Conservation (phyloP, 2,113 vertebrate species). For the Seriola aureovittata region DNA sequence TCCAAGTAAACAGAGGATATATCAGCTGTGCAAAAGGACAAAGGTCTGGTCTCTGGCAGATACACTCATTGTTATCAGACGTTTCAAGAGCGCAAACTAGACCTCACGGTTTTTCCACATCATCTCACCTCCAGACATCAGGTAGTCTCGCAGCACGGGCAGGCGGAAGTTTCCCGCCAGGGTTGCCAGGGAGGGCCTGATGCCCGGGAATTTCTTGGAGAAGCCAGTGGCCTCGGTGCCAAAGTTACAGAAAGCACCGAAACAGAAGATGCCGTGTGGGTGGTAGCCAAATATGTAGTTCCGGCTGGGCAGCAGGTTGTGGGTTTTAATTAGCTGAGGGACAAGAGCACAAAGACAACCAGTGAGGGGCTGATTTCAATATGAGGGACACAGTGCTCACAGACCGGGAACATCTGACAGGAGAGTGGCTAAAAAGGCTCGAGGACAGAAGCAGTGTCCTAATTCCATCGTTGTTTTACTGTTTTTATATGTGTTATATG, state of each 20-base stretch:
- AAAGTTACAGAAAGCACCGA: slow-evolving; percentile 98
- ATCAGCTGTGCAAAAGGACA: slow-evolving; percentile 63
- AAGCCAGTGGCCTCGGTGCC: slow-evolving; percentile 96
- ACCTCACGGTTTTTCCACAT: neutral
- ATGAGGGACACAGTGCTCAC: neutral
- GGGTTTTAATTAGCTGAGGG: slow-evolving; percentile 94
- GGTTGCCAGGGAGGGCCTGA: slow-evolving; percentile 93
- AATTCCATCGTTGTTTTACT: too few species aligned
- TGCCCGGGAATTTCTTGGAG: slow-evolving; percentile 95
- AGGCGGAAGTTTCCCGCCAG: slow-evolving; percentile 96
- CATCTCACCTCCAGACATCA: slow-evolving; percentile 96
- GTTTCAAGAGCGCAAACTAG: slow-evolving; percentile 23
- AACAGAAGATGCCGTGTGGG: slow-evolving; percentile 95
- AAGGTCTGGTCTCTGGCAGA: slow-evolving; percentile 65
- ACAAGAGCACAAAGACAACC: slow-evolving; percentile 45
- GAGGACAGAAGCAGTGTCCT: neutral
- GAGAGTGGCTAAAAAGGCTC: neutral
- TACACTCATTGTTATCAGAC: slow-evolving; percentile 34
- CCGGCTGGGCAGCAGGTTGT: slow-evolving; percentile 91
- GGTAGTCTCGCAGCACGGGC: slow-evolving; percentile 94
- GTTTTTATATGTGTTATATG: too few species aligned
- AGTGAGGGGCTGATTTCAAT: slow-evolving; percentile 25
- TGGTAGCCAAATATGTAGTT: slow-evolving; percentile 99
- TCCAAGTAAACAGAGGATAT: slow-evolving; percentile 53
- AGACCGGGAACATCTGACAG: neutral